A percentile compares a stretch with the other conserved stretches of the same genome.
These are phyloP conservation scores for Linepithema humile DNA, from an alignment of 1,140 invertebrate species.

Conservation along the genomic window DNA sequence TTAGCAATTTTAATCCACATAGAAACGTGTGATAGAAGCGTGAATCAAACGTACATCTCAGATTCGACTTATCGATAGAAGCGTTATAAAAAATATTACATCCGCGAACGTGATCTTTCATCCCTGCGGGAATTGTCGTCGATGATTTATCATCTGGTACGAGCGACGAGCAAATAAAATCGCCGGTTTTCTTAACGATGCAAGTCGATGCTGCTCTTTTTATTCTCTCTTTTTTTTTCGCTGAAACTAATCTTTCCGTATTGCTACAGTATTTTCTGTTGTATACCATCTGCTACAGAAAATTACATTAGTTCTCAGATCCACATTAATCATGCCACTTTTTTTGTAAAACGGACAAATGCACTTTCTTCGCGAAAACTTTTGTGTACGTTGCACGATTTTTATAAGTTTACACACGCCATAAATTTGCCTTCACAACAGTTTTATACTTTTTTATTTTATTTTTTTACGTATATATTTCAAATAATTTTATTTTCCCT, in stretches of 20 bases:
- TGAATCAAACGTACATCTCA: not conserved
- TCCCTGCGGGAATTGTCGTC: not conserved
- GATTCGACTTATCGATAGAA: not conserved
- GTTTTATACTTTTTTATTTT: not conserved
- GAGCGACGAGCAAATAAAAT: not conserved
- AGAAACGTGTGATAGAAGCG: not conserved
- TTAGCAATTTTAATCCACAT: not conserved
- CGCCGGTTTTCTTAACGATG: conserved; percentile 23
- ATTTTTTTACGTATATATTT: not conserved
- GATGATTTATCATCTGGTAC: conserved; percentile 1
- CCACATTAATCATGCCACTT: not conserved
- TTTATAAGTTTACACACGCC: not conserved
- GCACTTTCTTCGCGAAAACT: not conserved
- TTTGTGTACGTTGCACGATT: not conserved
- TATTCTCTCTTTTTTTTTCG: not conserved
- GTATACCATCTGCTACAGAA: not conserved
- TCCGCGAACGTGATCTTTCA: not conserved
- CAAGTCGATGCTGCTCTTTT: conserved; percentile 5
- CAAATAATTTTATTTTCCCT: not conserved
- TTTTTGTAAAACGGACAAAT: not conserved
- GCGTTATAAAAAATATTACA: not conserved
- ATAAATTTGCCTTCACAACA: not conserved
- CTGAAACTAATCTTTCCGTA: not conserved
- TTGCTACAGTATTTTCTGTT: not conserved
- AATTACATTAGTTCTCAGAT: not conserved